Evolutionary conservation across 2,113 vertebrate species (phyloP).

Genomic region (Varanus komodoensis): DNA sequence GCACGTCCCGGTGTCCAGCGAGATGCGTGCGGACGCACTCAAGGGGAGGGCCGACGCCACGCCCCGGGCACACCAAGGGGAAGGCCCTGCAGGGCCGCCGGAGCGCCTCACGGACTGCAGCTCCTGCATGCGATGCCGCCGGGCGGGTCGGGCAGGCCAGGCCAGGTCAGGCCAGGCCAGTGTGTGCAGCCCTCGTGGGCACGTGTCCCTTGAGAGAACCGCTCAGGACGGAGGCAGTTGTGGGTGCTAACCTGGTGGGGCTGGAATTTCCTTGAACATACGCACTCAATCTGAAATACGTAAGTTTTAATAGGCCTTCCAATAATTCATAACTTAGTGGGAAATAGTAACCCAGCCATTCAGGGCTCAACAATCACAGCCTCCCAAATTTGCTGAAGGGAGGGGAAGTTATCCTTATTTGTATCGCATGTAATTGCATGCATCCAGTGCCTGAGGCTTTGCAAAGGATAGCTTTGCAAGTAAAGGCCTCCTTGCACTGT

Average conservation of each 20-base stretch:
- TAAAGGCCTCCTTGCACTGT: not conserved
- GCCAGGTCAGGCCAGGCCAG: too few species aligned
- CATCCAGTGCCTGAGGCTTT: not conserved
- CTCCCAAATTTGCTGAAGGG: not conserved
- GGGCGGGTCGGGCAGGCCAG: too few species aligned
- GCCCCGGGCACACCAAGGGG: too few species aligned
- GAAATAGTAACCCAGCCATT: not conserved
- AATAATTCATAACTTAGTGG: not conserved
- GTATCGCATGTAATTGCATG: not conserved
- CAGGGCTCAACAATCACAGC: not conserved
- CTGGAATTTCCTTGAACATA: not conserved
- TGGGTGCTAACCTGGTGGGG: not conserved
- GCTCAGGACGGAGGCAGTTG: not conserved
- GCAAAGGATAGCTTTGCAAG: not conserved
- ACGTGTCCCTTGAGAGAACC: not conserved
- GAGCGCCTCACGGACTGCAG: too few species aligned
- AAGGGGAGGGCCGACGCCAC: too few species aligned
- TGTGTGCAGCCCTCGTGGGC: too few species aligned
- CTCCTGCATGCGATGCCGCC: too few species aligned
- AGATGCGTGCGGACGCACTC: too few species aligned
- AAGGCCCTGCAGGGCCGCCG: too few species aligned
- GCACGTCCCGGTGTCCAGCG: too few species aligned
- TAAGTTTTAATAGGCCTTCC: not conserved
- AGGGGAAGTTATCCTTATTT: not conserved
- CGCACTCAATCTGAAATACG: not conserved